A percentile compares a stretch with the other conserved stretches of the same genome.
Evolutionary conservation across 1,140 invertebrate species (phyloP).

Genomic region (Aphaenogaster rudis): DNA sequence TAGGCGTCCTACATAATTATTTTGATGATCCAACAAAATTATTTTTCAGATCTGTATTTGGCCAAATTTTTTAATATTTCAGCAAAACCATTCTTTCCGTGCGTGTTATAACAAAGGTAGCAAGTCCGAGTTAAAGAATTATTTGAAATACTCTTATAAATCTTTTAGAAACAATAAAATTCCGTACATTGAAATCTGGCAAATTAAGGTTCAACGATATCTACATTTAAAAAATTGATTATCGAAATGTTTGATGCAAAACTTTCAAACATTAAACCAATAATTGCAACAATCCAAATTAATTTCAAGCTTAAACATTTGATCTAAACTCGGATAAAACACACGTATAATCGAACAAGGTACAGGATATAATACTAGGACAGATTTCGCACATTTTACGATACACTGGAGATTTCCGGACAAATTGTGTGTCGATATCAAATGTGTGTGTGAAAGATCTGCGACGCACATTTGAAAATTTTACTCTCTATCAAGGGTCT

Average conservation of each 20-base stretch:
- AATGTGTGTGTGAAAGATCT: not conserved
- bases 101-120: not conserved
- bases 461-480: slow-evolving; percentile 5
- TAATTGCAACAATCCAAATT: not conserved
- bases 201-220: not conserved
- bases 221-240: not conserved
- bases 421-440: not conserved
- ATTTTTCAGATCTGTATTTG: no score
- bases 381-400: slow-evolving; percentile 26
- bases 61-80: no score
- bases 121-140: not conserved
- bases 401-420: not conserved
- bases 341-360: not conserved
- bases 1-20: no score
- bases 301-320: slow-evolving; percentile 16
- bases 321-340: not conserved
- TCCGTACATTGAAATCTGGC: not conserved
- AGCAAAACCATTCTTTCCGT: no score
- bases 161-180: no score
- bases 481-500: not conserved
- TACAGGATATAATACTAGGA: not conserved
- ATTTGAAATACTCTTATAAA: not conserved
- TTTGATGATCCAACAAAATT: no score
- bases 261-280: not conserved
- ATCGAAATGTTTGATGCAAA: slow-evolving; percentile 4